Evolutionary conservation across 2,888 invertebrate genomes (phyloP).

Genomic region (Pelosia muscerda): DNA sequence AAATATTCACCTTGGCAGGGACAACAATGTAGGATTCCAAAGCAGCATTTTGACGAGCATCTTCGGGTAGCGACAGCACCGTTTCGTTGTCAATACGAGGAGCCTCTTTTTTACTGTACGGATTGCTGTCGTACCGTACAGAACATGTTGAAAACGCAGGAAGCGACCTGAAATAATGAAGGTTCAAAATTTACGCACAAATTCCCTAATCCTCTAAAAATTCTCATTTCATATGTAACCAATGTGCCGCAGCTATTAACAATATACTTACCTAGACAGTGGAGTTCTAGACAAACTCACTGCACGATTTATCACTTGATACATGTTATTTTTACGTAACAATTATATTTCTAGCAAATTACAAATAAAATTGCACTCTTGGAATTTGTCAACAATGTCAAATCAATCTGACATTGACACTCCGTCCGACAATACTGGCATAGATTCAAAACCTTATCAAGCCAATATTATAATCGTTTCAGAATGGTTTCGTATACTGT

Average conservation of each 20-base stretch:
- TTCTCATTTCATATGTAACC: background rate
- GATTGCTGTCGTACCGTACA: constrained; percentile 56
- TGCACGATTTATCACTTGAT: constrained; percentile 65
- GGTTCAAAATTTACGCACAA: background rate
- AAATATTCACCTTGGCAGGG: constrained; percentile 79
- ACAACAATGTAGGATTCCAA: constrained; percentile 87
- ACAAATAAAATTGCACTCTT: constrained; percentile 24
- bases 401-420: constrained; percentile 1
- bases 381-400: background rate
- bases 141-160: constrained; percentile 69
- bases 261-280: constrained; percentile 64
- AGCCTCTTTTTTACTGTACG: constrained; percentile 74
- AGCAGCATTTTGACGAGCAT: constrained; percentile 73
- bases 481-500: no score
- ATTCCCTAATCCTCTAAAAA: background rate
- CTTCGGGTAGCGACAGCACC: constrained; percentile 81
- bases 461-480: no score
- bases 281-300: constrained; percentile 62
- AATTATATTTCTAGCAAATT: constrained; percentile 32
- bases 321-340: constrained; percentile 69
- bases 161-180: constrained; percentile 64
- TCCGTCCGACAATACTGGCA: no score
- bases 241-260: background rate
- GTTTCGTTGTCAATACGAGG: constrained; percentile 82
- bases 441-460: no score